A percentile compares a stretch with the other conserved stretches of the same genome.
These are phyloP conservation scores for Chrysolina americana DNA, from an alignment of 2,888 invertebrate species.

Conservation along the genomic window DNA sequence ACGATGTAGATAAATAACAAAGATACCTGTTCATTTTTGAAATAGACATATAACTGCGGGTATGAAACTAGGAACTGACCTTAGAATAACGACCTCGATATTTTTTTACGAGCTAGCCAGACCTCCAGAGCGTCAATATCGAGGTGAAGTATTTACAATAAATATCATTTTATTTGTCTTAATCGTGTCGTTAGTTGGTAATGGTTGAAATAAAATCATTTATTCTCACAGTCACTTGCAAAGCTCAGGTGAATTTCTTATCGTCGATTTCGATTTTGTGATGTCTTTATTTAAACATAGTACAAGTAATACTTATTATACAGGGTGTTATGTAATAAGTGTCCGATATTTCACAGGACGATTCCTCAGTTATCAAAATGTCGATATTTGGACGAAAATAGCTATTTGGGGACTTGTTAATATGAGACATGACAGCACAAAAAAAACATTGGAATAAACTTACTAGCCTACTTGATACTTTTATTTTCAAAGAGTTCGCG, in stretches of 20 bases:
- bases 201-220: neutral
- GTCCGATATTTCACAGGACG: too few relatives aligned
- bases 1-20: conserved; percentile 21
- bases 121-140: conserved; percentile 46
- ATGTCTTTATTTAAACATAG: too few relatives aligned
- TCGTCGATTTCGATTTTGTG: too few relatives aligned
- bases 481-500: too few relatives aligned
- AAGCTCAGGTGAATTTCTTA: neutral
- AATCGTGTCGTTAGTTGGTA: conserved; percentile 20
- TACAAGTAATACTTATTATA: too few relatives aligned
- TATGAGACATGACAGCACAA: too few relatives aligned
- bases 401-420: too few relatives aligned
- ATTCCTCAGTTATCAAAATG: too few relatives aligned
- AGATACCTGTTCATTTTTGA: conserved; percentile 25
- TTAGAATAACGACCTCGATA: conserved; percentile 21
- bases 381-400: too few relatives aligned
- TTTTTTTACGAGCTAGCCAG: conserved; percentile 45
- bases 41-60: conserved; percentile 18
- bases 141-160: conserved; percentile 39
- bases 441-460: too few relatives aligned
- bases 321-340: too few relatives aligned
- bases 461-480: too few relatives aligned
- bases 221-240: neutral
- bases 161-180: conserved; percentile 26
- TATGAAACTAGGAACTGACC: conserved; percentile 27